Evolutionary conservation across 2,113 vertebrate species (phyloP).

Genomic region (Taurulus bubalis): DNA sequence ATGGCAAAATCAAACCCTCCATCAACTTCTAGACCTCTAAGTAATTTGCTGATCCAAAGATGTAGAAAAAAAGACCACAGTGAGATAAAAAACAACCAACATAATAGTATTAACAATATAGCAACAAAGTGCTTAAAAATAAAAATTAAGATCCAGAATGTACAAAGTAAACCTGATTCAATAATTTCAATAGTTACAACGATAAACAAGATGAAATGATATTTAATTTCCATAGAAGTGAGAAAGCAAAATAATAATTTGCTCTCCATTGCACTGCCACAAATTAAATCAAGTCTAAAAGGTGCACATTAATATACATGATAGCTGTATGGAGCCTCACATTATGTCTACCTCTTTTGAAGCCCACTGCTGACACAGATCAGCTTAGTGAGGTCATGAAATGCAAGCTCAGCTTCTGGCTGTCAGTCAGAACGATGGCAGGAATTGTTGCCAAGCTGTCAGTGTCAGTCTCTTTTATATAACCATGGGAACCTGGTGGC

Average conservation of each 20-base stretch:
- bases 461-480: constrained; percentile 21
- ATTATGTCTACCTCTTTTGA: constrained; percentile 22
- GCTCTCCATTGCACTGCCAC: not conserved
- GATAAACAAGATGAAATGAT: not conserved
- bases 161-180: not conserved
- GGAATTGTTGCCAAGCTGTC: constrained; percentile 57
- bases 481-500: constrained; percentile 13
- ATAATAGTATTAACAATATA: not conserved
- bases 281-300: constrained; percentile 13
- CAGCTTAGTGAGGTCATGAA: constrained; percentile 59
- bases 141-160: not conserved
- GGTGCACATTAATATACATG: not conserved
- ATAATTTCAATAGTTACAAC: not conserved
- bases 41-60: not conserved
- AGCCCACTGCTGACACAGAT: constrained; percentile 49
- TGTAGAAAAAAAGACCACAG: not conserved
- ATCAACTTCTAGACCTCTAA: not conserved
- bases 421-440: constrained; percentile 52
- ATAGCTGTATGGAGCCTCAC: constrained; percentile 8
- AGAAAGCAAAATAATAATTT: constrained; percentile 7
- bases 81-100: not conserved
- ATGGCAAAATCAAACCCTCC: not conserved
- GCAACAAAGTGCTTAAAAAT: not conserved
- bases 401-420: constrained; percentile 56
- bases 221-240: not conserved